Base-by-base conservation (phyloP, 2,888 invertebrate genomes). In the Vesta saturnalis region DNA sequence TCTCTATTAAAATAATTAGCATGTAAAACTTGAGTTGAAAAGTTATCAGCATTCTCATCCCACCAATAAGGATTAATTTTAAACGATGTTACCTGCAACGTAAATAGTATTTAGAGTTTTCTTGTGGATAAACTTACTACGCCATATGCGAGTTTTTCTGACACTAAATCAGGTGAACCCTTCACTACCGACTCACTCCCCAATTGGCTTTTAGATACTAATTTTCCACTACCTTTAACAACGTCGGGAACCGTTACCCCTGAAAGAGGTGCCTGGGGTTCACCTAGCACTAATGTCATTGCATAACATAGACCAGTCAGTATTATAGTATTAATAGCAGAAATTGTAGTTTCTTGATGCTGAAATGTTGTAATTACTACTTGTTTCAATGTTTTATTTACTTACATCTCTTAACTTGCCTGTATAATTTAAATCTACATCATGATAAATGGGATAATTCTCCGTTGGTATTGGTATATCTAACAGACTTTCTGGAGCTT, bases 391-490 rank as follows among this genome's bases (percentile, higher is more conserved):
- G 1, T 18, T 59, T 39, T 57, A 1, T 18, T 12, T 16, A 52
- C 58, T 59, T 52, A 68, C 68, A 15, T 49, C 60, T 60, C 43
- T 19, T 43, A 63, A 4, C 30, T 46, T 63, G 14, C 6, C 10
- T 3, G 23, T 1, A 21, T 63, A 64, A n/a, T 55, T 46, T 10
- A 68, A 21, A 4, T 68, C 56, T 2, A 14, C 6, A 22, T 68
- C 68, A 10, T 60, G 56, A 39, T 68, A 68, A 46, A 64, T 56
- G 18, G 60, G 64, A 46, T 68, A 68, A 19, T 64, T 15, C 35
- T 68, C 68, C 4, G 64, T 30, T 21, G 60, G 23, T 18, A 21
- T 56, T 4, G 15, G 49, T 6, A 16, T 1, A 8, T 21, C 14
- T 23, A 67, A 10, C 6, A 15, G 6, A 1, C 23, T n/a, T 15